Conservation (phyloP, 2,888 invertebrate species). For the Trissoscelio sp. region DNA sequence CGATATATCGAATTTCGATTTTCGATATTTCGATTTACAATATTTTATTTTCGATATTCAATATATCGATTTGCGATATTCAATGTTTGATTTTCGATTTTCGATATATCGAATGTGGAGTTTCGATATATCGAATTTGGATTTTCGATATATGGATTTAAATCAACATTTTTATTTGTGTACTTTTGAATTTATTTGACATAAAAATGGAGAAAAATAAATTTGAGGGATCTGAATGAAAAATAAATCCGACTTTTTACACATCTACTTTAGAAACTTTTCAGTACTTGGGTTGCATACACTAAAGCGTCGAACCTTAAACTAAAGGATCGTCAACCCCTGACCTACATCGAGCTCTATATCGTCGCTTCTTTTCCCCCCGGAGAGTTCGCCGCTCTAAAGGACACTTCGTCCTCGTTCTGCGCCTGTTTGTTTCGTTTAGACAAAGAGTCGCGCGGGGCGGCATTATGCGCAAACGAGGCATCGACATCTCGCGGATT, state of each 20-base stretch:
- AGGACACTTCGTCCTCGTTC: slow-evolving; percentile 48
- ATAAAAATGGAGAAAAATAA: too few relatives aligned
- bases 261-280: neutral
- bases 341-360: slow-evolving; percentile 33
- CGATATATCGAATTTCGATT: too few relatives aligned
- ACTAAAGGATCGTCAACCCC: slow-evolving; percentile 36
- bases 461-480: slow-evolving; percentile 6
- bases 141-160: too few relatives aligned
- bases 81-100: too few relatives aligned
- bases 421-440: slow-evolving; percentile 19
- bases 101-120: too few relatives aligned
- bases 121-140: too few relatives aligned
- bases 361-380: neutral
- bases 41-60: too few relatives aligned
- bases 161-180: too few relatives aligned
- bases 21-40: too few relatives aligned
- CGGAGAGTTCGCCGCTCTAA: slow-evolving; percentile 19
- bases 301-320: neutral
- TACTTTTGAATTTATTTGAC: too few relatives aligned
- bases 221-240: neutral
- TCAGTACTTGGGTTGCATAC: neutral
- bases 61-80: too few relatives aligned
- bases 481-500: slow-evolving; percentile 22
- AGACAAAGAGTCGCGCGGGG: slow-evolving; percentile 21
- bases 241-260: neutral